A percentile compares a stretch with the other conserved stretches of the same genome.
phyloP scores from a whole-genome alignment of 2,888 invertebrate genomes.

The Marronus borbonicus region DNA sequence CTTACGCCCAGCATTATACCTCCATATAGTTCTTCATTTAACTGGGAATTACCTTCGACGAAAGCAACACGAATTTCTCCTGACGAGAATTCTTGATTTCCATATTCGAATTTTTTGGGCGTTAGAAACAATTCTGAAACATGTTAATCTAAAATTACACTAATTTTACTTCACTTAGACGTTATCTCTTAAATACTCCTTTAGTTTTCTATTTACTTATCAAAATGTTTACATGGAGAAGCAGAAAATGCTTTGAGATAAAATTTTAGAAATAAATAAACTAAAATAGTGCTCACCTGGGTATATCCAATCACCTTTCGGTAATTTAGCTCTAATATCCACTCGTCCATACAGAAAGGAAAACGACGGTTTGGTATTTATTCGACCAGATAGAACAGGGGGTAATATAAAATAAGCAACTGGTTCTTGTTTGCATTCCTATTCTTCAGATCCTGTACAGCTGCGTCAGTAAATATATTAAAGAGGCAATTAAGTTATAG shows the following conservation, averaged over 20 bases:
- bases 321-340: slow-evolving; percentile 80
- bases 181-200: no score
- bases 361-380: slow-evolving; percentile 77
- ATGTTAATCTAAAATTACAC: neutral
- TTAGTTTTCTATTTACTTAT: no score
- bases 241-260: no score
- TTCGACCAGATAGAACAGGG: slow-evolving; percentile 77
- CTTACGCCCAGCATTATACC: slow-evolving; percentile 64
- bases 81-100: slow-evolving; percentile 73
- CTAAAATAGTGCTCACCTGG: slow-evolving; percentile 73
- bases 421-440: slow-evolving; percentile 71
- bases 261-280: neutral
- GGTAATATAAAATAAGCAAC: slow-evolving; percentile 76
- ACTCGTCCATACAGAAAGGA: slow-evolving; percentile 81
- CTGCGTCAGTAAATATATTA: slow-evolving; percentile 59
- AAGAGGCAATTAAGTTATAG: neutral
- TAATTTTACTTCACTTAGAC: neutral
- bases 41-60: slow-evolving; percentile 76
- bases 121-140: slow-evolving; percentile 71
- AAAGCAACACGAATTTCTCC: slow-evolving; percentile 83
- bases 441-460: slow-evolving; percentile 67
- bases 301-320: slow-evolving; percentile 84
- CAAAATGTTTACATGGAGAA: no score
- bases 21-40: slow-evolving; percentile 62
- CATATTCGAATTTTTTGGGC: slow-evolving; percentile 77